Base-by-base conservation (phyloP, 2,888 invertebrate species). In the Petrolisthes manimaculis region DNA sequence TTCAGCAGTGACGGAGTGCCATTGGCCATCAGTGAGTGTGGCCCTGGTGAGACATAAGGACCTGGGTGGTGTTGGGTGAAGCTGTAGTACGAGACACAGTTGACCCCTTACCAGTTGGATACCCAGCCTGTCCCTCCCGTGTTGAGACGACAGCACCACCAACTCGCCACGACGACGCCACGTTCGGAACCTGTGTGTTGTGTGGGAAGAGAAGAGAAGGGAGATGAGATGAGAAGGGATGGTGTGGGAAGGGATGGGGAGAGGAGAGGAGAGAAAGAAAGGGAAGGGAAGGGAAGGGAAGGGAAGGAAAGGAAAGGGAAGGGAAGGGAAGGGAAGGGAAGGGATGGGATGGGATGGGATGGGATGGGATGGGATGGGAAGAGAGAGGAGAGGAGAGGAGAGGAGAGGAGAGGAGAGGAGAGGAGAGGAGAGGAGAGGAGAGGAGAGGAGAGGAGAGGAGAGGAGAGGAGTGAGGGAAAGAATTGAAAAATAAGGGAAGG, bases 61-160 rank as follows among this genome's bases (percentile, higher is more conserved):
- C 51, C 74, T 54, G n/a, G 90, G 89, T 4, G 78, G 61, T 69
- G 86, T 77, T 9, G 90, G 90, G 74, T 89, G 90, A 53, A 90
- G 83, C 21, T 75, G 81, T 12, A 89, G 79, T n/a, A 71, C 56
- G 8, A 86, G 78, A 75, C 90, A 90, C 55, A 89, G 79, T 56
- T 71, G 74, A 8, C 90, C 90, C 9, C 78, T 75, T 61, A 82
- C 78, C 56, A 90, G 85, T 74, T 83, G 56, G 14, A 90, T 21
- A 8, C 77, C 61, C 51, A 89, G 54, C n/a, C 81, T 56, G 61
- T 90, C 90, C 5, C 86, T 56, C 18, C 90, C 89, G 55, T 90
- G 90, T 9, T 86, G 90, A 0, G 90, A 90, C 21, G 83, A 84
- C 71, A 90, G 67, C 1, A 83, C 83, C 18, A 90, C 85, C 53